phyloP scores from a whole-genome alignment of 2,888 invertebrate species.

The Leucophora obtusa region DNA sequence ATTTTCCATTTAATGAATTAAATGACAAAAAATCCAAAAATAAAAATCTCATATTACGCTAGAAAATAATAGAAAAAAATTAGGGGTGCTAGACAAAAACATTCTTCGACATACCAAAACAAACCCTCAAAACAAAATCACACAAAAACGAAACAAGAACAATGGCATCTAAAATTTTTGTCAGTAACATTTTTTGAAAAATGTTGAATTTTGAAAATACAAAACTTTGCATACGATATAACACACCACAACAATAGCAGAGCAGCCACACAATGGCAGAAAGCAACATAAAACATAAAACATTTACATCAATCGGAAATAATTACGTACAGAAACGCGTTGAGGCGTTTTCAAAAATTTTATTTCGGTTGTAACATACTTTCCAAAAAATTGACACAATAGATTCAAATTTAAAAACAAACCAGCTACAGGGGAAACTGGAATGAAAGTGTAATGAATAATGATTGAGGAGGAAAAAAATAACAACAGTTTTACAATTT shows the following conservation, averaged over 20 bases:
- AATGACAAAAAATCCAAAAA: slow-evolving; percentile 16
- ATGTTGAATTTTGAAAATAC: slow-evolving; percentile 27
- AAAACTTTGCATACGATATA: slow-evolving; percentile 26
- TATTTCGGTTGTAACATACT: slow-evolving; percentile 14
- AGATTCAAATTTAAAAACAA: slow-evolving; percentile 6
- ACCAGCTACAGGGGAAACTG: slow-evolving; percentile 18
- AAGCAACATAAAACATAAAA: slow-evolving; percentile 38
- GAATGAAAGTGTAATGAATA: slow-evolving; percentile 33
- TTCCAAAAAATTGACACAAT: slow-evolving; percentile 31
- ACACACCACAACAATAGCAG: slow-evolving; percentile 38
- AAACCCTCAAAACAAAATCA: slow-evolving; percentile 3
- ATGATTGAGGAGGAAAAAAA: slow-evolving; percentile 23
- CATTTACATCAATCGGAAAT: slow-evolving; percentile 53
- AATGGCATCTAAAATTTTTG: not conserved
- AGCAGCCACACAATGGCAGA: slow-evolving; percentile 17
- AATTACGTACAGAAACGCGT: slow-evolving; percentile 58
- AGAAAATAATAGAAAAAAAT: slow-evolving; percentile 9
- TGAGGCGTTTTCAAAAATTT: slow-evolving; percentile 54
- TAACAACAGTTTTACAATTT: slow-evolving; percentile 29
- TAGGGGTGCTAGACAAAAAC: slow-evolving; percentile 40
- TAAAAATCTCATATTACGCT: slow-evolving; percentile 42
- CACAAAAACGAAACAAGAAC: not conserved
- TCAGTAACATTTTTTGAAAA: slow-evolving; percentile 5
- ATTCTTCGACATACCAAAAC: slow-evolving; percentile 28
- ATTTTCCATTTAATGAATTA: slow-evolving; percentile 55